Evolutionary conservation across 1,140 invertebrate species (phyloP).

Genomic region (Chymomyza costata): DNA sequence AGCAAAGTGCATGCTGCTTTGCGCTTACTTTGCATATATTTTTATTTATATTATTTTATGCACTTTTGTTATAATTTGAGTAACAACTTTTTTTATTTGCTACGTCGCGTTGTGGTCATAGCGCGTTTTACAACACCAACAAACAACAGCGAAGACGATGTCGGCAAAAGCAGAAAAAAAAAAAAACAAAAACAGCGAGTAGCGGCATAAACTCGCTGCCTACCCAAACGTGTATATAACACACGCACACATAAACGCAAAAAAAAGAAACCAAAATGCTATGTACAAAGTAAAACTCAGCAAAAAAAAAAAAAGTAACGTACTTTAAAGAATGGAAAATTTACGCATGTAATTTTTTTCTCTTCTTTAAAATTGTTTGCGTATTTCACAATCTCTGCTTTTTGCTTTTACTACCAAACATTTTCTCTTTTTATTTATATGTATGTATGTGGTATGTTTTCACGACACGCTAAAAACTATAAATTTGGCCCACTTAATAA

Average conservation of each 20-base stretch:
- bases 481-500: slow-evolving; percentile 29
- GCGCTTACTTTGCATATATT: too few species aligned
- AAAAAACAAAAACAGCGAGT: slow-evolving; percentile 49
- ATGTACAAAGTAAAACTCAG: too few species aligned
- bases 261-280: slow-evolving; percentile 33
- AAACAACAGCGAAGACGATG: slow-evolving; percentile 17
- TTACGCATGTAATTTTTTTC: slow-evolving; percentile 46
- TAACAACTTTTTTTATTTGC: slow-evolving; percentile 4
- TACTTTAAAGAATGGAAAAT: slow-evolving; percentile 34
- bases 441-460: slow-evolving; percentile 62
- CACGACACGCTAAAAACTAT: slow-evolving; percentile 62
- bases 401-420: slow-evolving; percentile 36
- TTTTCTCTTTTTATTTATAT: slow-evolving; percentile 50
- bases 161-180: slow-evolving; percentile 18
- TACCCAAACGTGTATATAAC: slow-evolving; percentile 5
- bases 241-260: slow-evolving; percentile 14
- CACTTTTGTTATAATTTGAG: slow-evolving; percentile 14
- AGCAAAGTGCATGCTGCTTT: slow-evolving; percentile 3
- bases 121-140: slow-evolving; percentile 19
- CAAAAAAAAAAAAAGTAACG: slow-evolving; percentile 32
- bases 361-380: slow-evolving; percentile 38
- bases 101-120: slow-evolving; percentile 2
- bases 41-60: too few species aligned
- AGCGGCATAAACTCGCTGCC: slow-evolving; percentile 1
- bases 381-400: slow-evolving; percentile 60